phyloP scores from a whole-genome alignment of 2,888 invertebrate genomes.

The Coelogynopora nodosa region DNA sequence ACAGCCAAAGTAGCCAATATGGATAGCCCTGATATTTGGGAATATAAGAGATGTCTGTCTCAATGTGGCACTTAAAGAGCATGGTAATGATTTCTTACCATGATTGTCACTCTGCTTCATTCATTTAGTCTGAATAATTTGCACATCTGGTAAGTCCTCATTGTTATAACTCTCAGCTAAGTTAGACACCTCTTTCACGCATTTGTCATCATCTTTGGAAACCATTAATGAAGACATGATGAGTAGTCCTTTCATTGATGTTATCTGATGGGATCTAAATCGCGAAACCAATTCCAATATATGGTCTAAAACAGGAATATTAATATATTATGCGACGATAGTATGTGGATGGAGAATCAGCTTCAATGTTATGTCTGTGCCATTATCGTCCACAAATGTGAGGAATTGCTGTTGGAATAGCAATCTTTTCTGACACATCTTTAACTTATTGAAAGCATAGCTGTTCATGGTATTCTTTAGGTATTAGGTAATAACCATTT shows the following conservation, averaged over 20 bases:
- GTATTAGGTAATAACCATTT: too few relatives aligned
- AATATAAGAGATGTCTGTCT: background rate
- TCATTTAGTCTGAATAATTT: background rate
- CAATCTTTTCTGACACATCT: background rate
- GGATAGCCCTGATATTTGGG: background rate
- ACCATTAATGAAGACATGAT: background rate
- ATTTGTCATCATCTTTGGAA: background rate
- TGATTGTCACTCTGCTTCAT: background rate
- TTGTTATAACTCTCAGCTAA: background rate
- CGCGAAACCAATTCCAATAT: background rate
- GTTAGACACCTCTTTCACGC: background rate
- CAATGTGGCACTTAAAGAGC: background rate
- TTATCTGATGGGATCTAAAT: background rate
- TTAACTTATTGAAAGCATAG: background rate
- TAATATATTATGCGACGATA: background rate
- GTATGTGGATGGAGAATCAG: slow-evolving; percentile 5
- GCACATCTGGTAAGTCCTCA: background rate
- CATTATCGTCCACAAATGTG: background rate
- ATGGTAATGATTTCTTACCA: background rate
- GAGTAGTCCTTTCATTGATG: background rate
- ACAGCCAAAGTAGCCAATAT: background rate
- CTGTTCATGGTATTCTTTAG: slow-evolving; percentile 13
- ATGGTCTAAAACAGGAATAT: background rate
- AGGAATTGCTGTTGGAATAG: slow-evolving; percentile 12
- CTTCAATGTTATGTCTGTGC: background rate